Conservation (phyloP, 2,888 invertebrate species). For the Galerucella calmariensis region DNA sequence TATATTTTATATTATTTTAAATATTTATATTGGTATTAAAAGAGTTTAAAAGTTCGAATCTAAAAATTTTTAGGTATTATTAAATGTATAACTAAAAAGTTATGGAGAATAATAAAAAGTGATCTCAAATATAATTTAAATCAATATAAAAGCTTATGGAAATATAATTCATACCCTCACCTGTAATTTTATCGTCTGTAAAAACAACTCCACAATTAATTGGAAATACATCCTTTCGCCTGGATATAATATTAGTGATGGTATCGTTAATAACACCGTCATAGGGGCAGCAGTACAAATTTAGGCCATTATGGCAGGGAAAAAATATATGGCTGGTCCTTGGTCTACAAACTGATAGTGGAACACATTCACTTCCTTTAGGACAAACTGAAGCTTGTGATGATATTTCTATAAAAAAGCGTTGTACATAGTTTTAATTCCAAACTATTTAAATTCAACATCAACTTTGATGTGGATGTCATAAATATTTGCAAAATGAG, state of each 20-base stretch:
- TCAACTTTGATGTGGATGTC: no score
- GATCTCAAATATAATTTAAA: no score
- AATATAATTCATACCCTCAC: slow-evolving; percentile 17
- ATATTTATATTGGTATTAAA: no score
- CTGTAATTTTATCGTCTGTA: slow-evolving; percentile 44
- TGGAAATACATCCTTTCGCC: slow-evolving; percentile 42
- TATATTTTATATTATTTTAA: no score
- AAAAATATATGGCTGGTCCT: slow-evolving; percentile 36
- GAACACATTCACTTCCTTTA: slow-evolving; percentile 37
- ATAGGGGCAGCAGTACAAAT: slow-evolving; percentile 47
- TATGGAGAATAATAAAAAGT: no score
- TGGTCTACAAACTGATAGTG: slow-evolving; percentile 40
- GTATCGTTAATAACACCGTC: slow-evolving; percentile 32
- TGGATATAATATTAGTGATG: slow-evolving; percentile 17
- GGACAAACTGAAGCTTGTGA: slow-evolving; percentile 31
- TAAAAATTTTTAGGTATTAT: no score
- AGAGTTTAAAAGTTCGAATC: no score
- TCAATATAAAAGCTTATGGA: no score
- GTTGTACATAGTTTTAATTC: no score
- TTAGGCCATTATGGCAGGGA: slow-evolving; percentile 48
- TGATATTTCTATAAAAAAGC: slow-evolving; percentile 23
- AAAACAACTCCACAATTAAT: slow-evolving; percentile 42
- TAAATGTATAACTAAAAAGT: no score
- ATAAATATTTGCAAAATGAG: no score
- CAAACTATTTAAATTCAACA: no score